Evolutionary conservation across 1,140 invertebrate genomes (phyloP), one percentile per base, ranked within the genome.

Genomic region (Cardiocondyla obscurior): DNA sequence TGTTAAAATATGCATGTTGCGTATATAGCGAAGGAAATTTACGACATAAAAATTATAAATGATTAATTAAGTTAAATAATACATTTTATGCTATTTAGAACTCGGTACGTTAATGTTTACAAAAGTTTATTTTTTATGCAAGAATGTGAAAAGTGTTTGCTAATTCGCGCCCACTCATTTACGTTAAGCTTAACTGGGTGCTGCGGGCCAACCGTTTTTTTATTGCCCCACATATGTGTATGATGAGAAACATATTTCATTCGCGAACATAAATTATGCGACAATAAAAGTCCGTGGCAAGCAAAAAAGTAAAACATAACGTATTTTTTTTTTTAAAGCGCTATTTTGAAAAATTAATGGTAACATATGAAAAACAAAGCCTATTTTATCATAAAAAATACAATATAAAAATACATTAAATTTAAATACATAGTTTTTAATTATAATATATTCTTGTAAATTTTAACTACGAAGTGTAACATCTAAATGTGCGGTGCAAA

Each of bases 191-290:
- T 76, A 46, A 76, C 57, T 39, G 33, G 46, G 49, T 60, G 55
- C 44, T 44, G 53, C 28, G n/a, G 16, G 57, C 39, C n/a, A 46
- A 76, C n/a, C 57, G 33, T 64, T 30, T 39, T 76, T 64, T 76
- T 76, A 64, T 76, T 76, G 28, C 49, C 39, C 33, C 57, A 46
- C 28, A 62, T 46, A 19, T 14, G 33, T 62, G 14, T 19, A 64
- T 42, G 57, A 76, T 14, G 72, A 76, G 46, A 76, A 76, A 64
- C 72, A 76, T 76, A 76, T 76, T 76, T 76, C 72, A 76, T 76
- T 64, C 12, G 28, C 14, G 39, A 76, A 8, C 39, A 76, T 76
- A 76, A 76, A 64, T 76, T 76, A 76, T 46, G 28, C 39, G 36
- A 60, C 39, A 74, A 62, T 62, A 19, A 46, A 76, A 76, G 57